Evolutionary conservation across 2,888 invertebrate genomes (phyloP), one percentile per base, ranked within the genome.

Genomic region (Tipula helvola): DNA sequence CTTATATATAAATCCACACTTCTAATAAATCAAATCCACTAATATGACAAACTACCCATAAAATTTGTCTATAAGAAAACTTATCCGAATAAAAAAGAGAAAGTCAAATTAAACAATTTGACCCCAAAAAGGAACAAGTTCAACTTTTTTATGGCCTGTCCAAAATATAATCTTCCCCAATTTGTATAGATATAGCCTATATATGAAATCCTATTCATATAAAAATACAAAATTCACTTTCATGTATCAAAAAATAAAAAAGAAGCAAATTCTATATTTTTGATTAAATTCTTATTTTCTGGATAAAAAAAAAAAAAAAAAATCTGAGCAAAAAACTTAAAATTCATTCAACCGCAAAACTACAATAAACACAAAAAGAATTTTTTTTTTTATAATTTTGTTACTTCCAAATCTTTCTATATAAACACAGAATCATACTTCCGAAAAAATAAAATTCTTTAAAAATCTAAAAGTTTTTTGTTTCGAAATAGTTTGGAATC

Each of bases 311-410:
- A 28, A 71, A 71, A 71, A 28, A 18, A 28, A 71, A 71, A 71
- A 71, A 71, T 71, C 71, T 71, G 7, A 71, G 28, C 71, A 71
- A 71, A 71, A 71, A 71, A 71, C 71, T 71, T 71, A 71, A 71
- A 71, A 71, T 71, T 71, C 71, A 71, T 71, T 71, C 71, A 71
- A 71, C 71, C 71, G 71, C 71, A 71, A 71, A 71, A 71, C 71
- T 71, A 71, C 18, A 71, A 71, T 18, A 28, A 16, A 57, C 16
- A 57, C 52, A 57, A 57, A 57, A 57, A 16, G n/a, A 57, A 57
- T 57, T 57, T 57, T 71, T 16, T 52, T n/a, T 52, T 52, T 52
- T 16, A 8, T 28, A 28, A 28, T 28, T 18, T 71, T 71, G 28
- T 18, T 71, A 71, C 71, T 71, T 71, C 71, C 71, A 71, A 71